Evolutionary conservation across 2,888 invertebrate genomes (phyloP), one percentile per base, ranked within the genome.

Genomic region (Drosophila macrospina): DNA sequence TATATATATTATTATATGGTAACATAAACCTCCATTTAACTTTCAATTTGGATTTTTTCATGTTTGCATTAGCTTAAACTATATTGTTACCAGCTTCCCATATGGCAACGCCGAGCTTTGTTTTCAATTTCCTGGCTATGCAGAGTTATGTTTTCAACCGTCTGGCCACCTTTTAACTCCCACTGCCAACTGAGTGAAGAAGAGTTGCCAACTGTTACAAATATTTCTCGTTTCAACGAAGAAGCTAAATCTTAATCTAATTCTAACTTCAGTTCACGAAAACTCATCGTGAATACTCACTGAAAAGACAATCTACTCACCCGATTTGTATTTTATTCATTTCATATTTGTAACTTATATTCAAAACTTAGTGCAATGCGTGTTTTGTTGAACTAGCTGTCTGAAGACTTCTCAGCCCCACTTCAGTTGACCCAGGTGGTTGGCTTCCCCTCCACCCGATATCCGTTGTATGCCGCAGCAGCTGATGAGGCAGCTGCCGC

Each of bases 361-460:
- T 56, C 54, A 55, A 48, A 62, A 51, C 67, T 60, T 69, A 78
- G 61, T 64, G 56, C 59, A 67, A 61, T 48, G 37, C 28, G 51
- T 66, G 4, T 57, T 57, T 68, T 72, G 67, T 73, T 61, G 39
- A 62, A 55, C 75, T 73, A 69, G 69, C 62, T 68, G 61, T 74
- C 42, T 55, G 51, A 28, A 47, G 59, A 59, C 48, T 44, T 16
- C 11, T n/a, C 10, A 11, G 10, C 4, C 11, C 0, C 20, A 3
- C 13, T 8, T 54, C 26, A 91, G 77, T 91, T 92, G 48, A 92
- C 87, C 90, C 91, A 92, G 26, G 91, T 78, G 32, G 90, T 84
- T 11, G 92, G 92, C 52, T 91, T 90, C 4, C 92, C 92, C 76
- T 92, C 92, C 41, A 91, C 92, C 34, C 91, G 83, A 63, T 92